A percentile compares a stretch with the other conserved stretches of the same genome.
These are phyloP conservation scores for Polydrusus pterygomalis DNA, from an alignment of 2,888 invertebrate species.

Conservation along the genomic window DNA sequence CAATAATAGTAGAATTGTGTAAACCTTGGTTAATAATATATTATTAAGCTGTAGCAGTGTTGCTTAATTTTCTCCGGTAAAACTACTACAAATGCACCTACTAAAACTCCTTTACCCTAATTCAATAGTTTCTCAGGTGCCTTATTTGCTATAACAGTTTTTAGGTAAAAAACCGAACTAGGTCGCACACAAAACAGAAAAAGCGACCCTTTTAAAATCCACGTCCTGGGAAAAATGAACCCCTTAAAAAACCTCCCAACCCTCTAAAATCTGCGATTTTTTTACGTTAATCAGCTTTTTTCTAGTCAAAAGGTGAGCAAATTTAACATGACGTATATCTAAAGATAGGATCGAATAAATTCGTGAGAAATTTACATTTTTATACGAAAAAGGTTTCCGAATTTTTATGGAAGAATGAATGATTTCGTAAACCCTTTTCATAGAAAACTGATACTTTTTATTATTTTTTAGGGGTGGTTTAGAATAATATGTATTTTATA, in stretches of 20 bases:
- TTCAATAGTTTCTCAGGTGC: conserved; percentile 46
- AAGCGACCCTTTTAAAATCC: conserved; percentile 47
- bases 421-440: conserved; percentile 50
- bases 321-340: conserved; percentile 49
- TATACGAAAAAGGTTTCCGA: conserved; percentile 14
- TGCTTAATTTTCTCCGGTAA: too few relatives aligned
- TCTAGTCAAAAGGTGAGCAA: conserved; percentile 44
- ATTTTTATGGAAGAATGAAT: conserved; percentile 50
- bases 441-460: conserved; percentile 23
- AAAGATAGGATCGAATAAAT: conserved; percentile 48
- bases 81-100: neutral
- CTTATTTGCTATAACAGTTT: conserved; percentile 47
- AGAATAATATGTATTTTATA: too few relatives aligned
- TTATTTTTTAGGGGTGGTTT: conserved; percentile 10
- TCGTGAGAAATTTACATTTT: conserved; percentile 53
- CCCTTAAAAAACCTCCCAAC: conserved; percentile 42
- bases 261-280: conserved; percentile 50
- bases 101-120: conserved; percentile 33
- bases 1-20: too few relatives aligned
- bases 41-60: too few relatives aligned
- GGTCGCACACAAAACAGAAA: conserved; percentile 45
- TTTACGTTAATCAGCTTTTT: conserved; percentile 49
- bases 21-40: too few relatives aligned
- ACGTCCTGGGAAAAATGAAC: conserved; percentile 53
- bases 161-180: conserved; percentile 44